These are phyloP conservation scores for Onthophagus taurus DNA, from an alignment of 1,140 invertebrate genomes.

Conservation along the genomic window DNA sequence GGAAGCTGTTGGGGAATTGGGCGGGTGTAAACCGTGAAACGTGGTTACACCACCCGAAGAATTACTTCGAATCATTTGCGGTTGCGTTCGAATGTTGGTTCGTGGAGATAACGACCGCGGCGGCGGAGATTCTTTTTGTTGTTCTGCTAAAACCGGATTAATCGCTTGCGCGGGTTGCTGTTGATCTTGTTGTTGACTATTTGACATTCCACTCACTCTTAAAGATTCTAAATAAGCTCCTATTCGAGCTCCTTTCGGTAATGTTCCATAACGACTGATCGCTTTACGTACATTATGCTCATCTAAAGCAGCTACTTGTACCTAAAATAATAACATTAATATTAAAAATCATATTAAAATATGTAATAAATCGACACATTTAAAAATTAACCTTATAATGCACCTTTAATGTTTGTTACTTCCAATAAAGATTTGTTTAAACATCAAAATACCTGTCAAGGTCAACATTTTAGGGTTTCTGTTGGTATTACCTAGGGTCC, in stretches of 20 bases:
- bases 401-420: no score
- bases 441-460: no score
- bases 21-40: constrained; percentile 48
- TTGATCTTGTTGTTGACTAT: constrained; percentile 43
- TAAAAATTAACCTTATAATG: no score
- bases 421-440: no score
- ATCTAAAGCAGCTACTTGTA: constrained; percentile 78
- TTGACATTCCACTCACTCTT: constrained; percentile 59
- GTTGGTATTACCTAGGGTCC: no score
- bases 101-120: constrained; percentile 42
- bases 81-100: constrained; percentile 51
- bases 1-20: constrained; percentile 45
- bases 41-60: constrained; percentile 68
- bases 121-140: constrained; percentile 19
- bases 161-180: constrained; percentile 34
- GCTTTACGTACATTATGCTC: constrained; percentile 94
- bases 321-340: constrained; percentile 10
- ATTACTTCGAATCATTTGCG: constrained; percentile 77
- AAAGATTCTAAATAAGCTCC: constrained; percentile 92
- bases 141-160: constrained; percentile 29
- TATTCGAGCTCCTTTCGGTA: constrained; percentile 91
- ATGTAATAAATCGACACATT: no score
- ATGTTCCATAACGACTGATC: constrained; percentile 92
- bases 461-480: no score
- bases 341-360: not conserved